Evolutionary conservation across 2,113 vertebrate species (phyloP).

Genomic region (Platichthys flesus): DNA sequence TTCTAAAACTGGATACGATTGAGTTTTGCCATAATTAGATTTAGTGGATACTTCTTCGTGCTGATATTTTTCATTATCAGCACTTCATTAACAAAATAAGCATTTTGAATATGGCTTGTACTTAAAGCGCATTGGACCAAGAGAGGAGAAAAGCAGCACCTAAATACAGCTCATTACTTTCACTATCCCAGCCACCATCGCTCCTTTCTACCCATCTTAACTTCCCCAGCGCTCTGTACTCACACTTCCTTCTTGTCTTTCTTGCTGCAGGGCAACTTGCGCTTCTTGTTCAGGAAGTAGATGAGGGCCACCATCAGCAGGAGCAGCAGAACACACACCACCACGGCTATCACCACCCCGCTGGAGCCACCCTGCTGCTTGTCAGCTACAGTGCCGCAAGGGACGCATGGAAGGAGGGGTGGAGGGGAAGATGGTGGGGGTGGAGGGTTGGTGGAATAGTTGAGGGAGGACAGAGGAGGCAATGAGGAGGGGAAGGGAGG

Average conservation of each 20-base stretch:
- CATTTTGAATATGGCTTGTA: too few relatives aligned
- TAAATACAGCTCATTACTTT: too few relatives aligned
- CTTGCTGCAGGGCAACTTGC: constrained; percentile 83
- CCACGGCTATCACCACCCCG: constrained; percentile 88
- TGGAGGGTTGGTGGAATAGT: constrained; percentile 29
- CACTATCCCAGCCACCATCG: too few relatives aligned
- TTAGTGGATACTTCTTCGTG: background rate
- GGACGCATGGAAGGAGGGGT: constrained; percentile 42
- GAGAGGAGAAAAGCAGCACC: too few relatives aligned
- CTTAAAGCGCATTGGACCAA: too few relatives aligned
- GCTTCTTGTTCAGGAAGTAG: constrained; percentile 89
- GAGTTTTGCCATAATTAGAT: background rate
- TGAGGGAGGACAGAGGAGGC: background rate
- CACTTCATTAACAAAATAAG: too few relatives aligned
- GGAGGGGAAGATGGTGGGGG: too few relatives aligned
- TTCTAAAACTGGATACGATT: background rate
- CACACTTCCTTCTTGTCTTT: constrained; percentile 86
- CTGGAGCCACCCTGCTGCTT: constrained; percentile 84
- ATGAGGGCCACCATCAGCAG: constrained; percentile 87
- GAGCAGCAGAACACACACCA: constrained; percentile 89
- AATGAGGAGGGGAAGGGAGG: too few relatives aligned
- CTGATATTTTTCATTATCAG: background rate
- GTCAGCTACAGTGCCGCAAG: constrained; percentile 77
- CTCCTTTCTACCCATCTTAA: too few relatives aligned
- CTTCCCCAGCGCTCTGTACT: constrained; percentile 68